Evolutionary conservation across 2,113 vertebrate species (phyloP), one percentile per base, ranked within the genome.

Genomic region (Perca flavescens): DNA sequence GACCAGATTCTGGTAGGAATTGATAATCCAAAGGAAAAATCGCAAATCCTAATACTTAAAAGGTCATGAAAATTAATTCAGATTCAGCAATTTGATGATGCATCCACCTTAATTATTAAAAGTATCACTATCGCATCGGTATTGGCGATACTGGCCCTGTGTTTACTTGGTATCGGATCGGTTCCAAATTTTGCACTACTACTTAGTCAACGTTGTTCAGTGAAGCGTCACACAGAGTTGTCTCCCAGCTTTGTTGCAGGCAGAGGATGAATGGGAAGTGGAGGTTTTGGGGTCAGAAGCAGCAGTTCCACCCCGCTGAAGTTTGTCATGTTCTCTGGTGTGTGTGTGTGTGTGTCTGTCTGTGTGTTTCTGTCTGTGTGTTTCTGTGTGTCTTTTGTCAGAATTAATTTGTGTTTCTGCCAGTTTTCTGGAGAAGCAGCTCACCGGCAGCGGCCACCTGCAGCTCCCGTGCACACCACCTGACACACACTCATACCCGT

Each of bases 391-490:
- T 69, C 12, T 61, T 17, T 71, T 77, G 84, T 87, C 79, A 80
- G 47, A 31, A 22, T 71, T n/a, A 60, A 72, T 85, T 63, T 68
- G 82, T 47, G 49, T 64, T 65, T 67, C 71, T 82, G 85, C 12
- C 82, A 82, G 57, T 82, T 76, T 61, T 7, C 9, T 52, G 77
- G 31, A 40, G 15, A 22, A 62, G 53, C 22, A n/a, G 47, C n/a
- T 49, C 86, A 87, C 72, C 69, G 74, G 76, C 62, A 76, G 73
- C 57, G 43, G 62, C 61, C 60, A 82, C 66, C 77, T 80, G 80
- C 60, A 87, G 69, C 71, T 46, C n/a, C 36, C 34, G 21, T 7
- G 22, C 68, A 50, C 86, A 71, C n/a, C 78, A 71, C n/a, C 78
- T 84, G 53, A 36, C 57, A 49, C 50, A 8, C 49, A 52, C 34